These are phyloP conservation scores for Eretmochelys imbricata DNA, from an alignment of 2,113 vertebrate genomes.

Conservation along the genomic window DNA sequence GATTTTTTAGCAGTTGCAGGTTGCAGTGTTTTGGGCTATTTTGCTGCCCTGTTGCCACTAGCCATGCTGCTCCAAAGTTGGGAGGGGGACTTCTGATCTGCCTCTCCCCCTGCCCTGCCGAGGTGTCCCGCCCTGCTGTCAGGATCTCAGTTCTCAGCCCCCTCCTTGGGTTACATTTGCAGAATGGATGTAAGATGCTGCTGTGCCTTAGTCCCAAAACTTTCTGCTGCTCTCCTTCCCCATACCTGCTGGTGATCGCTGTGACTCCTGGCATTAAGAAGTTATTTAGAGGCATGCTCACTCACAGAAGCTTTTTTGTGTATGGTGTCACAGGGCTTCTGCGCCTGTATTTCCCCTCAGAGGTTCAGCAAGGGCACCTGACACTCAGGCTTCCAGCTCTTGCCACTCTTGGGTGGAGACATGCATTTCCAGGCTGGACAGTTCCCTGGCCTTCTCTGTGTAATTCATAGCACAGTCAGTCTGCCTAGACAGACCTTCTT, in stretches of 20 bases:
- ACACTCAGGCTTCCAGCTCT: neutral
- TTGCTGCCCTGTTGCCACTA: no score
- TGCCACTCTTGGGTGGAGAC: neutral
- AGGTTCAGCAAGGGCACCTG: neutral
- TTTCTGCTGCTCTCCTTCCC: neutral
- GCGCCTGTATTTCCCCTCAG: neutral
- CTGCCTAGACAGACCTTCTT: neutral
- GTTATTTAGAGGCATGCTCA: neutral
- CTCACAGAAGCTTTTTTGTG: neutral
- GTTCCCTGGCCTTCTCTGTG: neutral
- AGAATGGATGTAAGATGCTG: no score
- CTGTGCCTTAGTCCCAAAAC: no score
- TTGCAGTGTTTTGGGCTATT: no score
- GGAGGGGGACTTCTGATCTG: no score
- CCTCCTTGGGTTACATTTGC: no score
- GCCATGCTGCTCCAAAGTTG: no score
- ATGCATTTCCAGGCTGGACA: neutral
- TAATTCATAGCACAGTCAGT: neutral
- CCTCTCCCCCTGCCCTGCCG: no score
- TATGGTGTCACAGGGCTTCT: neutral
- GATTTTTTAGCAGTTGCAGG: no score
- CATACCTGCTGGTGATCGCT: neutral
- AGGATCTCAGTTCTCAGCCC: no score
- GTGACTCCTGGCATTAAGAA: neutral
- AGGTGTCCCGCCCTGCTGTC: no score